phyloP scores from a whole-genome alignment of 2,113 vertebrate species.

The Platycercus adscitus region DNA sequence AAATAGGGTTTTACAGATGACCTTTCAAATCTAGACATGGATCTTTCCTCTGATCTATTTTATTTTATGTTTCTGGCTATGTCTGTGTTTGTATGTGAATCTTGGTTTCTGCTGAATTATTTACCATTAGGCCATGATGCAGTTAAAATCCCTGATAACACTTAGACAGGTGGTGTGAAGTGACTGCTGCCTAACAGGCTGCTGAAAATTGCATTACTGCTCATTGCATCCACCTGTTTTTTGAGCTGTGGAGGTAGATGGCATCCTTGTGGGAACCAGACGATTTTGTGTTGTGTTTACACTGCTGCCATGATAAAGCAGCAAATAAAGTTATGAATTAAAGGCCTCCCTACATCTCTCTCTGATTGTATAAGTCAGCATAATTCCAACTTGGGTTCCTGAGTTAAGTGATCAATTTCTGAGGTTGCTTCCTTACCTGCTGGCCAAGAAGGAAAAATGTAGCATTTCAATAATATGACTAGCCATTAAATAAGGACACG shows the following conservation, averaged over 20 bases:
- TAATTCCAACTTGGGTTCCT: not conserved
- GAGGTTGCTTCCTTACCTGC: not conserved
- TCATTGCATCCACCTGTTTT: not conserved
- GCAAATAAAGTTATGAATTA: not conserved
- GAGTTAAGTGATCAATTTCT: not conserved
- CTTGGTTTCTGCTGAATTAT: slow-evolving; percentile 18
- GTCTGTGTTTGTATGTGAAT: not conserved
- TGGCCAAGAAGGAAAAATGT: not conserved
- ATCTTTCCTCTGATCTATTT: slow-evolving; percentile 20
- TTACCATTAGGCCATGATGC: not conserved
- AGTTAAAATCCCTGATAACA: not conserved
- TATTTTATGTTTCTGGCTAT: slow-evolving; percentile 3
- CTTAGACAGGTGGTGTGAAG: not conserved
- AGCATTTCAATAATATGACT: not conserved
- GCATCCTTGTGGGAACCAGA: not conserved
- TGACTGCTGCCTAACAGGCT: not conserved
- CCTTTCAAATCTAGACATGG: not conserved
- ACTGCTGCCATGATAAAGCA: not conserved
- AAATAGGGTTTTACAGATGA: slow-evolving; percentile 40
- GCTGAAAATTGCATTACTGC: not conserved
- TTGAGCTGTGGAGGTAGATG: not conserved
- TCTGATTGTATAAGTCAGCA: not conserved
- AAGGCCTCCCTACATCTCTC: not conserved
- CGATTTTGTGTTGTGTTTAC: not conserved
- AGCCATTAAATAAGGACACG: not conserved